A percentile compares a stretch with the other conserved stretches of the same genome.
Evolutionary conservation across 2,113 vertebrate species (phyloP).

Genomic region (Sarotherodon lohbergeri): DNA sequence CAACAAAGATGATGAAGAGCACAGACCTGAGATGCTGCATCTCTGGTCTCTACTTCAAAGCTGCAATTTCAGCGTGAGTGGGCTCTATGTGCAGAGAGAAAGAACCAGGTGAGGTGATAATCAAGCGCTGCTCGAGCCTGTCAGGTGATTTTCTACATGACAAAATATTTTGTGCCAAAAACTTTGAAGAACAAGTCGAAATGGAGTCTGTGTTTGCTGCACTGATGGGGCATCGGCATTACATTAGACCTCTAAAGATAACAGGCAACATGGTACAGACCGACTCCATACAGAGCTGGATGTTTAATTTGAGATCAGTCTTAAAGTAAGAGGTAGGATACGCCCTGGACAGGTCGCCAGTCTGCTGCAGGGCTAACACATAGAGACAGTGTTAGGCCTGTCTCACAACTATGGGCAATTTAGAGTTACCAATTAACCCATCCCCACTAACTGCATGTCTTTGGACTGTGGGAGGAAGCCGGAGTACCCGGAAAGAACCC

Average conservation of each 20-base stretch:
- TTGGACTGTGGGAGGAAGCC: neutral
- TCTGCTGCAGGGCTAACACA: no score
- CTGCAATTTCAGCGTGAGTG: neutral
- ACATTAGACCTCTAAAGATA: neutral
- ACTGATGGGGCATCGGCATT: neutral
- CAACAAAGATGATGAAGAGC: neutral
- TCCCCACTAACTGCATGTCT: neutral
- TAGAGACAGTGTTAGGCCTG: neutral
- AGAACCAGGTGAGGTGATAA: neutral
- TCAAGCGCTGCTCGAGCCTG: neutral
- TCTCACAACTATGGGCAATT: neutral
- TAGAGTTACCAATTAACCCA: neutral
- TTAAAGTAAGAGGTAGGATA: no score
- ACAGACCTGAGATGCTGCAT: neutral
- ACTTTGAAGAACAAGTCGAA: neutral
- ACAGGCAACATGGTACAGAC: neutral
- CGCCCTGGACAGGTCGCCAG: no score
- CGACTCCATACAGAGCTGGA: neutral
- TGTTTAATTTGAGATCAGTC: neutral
- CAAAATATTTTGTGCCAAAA: neutral
- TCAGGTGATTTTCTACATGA: neutral
- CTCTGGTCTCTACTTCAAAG: neutral
- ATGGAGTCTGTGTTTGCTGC: neutral
- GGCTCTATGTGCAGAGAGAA: neutral
- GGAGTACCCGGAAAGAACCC: rapidly evolving